Evolutionary conservation across 1,140 invertebrate species (phyloP).

Genomic region (Scaptomyza montana): DNA sequence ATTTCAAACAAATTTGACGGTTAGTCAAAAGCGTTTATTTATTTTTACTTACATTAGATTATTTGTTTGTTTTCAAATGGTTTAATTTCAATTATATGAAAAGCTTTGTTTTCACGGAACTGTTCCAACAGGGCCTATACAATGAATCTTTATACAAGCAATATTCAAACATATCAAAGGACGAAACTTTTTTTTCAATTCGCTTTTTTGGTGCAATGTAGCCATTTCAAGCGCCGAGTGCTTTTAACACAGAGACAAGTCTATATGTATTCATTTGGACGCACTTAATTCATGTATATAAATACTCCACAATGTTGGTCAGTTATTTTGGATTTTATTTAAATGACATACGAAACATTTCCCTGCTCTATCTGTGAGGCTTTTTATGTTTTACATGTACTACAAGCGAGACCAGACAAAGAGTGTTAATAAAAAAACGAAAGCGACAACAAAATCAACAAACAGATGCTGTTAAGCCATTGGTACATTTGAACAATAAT

Average conservation of each 20-base stretch:
- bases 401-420: conserved; percentile 39
- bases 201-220: conserved; percentile 67
- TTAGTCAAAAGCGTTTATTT: conserved; percentile 54
- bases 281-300: conserved; percentile 2
- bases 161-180: not conserved
- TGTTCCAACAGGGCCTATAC: too few species aligned
- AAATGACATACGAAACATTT: conserved; percentile 50
- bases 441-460: conserved; percentile 16
- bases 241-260: conserved; percentile 52
- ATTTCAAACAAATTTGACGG: conserved; percentile 70
- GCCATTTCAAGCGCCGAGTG: conserved; percentile 51
- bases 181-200: conserved; percentile 23
- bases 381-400: conserved; percentile 19
- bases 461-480: not conserved
- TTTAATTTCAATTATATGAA: too few species aligned
- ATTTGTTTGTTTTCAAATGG: too few species aligned
- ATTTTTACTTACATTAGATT: conserved; percentile 26
- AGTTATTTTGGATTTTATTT: conserved; percentile 71
- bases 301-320: conserved; percentile 49
- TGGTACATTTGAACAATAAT: too few species aligned
- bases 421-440: conserved; percentile 44
- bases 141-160: too few species aligned
- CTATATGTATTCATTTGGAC: conserved; percentile 5
- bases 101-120: too few species aligned
- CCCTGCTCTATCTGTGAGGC: conserved; percentile 9